Evolutionary conservation across 2,113 vertebrate genomes (phyloP), one percentile per base, ranked within the genome.

Genomic region (Planiliza haematocheilus): DNA sequence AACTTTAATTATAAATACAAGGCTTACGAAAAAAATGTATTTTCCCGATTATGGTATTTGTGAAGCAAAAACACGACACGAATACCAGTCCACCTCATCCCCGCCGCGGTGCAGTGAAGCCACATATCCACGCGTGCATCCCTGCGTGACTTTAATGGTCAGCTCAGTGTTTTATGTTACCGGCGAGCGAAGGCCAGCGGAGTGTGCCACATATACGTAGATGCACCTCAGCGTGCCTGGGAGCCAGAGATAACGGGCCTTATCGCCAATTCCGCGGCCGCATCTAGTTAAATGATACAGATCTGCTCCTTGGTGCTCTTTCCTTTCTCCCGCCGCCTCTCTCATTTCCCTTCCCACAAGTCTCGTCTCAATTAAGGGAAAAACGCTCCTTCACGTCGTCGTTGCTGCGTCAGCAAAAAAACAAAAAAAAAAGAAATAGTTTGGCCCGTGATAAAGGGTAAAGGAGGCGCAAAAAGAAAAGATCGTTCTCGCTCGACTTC

Each of bases 221-320:
- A 70, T 70, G 64, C 75, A 76, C 10, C 17, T 53, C 8, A 49
- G 69, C 62, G 81, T 41, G 79, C 79, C 89, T 92, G 86, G 39
- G 52, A 81, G 70, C 17, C 12, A 10, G 50, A 67, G 91, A 91
- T 90, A 92, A 81, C 86, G 46, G 83, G 51, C 3, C 85, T 87
- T 82, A 87, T 89, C 84, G 80, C 58, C 83, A 37, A 62, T 84
- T 85, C 77, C 60, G 78, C 83, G 80, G 42, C 59, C 46, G 66
- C 51, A 77, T 86, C 71, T 83, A 79, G 84, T 90, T 88, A 88
- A 87, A 89, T 85, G 88, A 89, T 88, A 85, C 55, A 46, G 48
- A 89, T 90, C 88, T 77, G 76, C 63, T 67, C 64, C 56, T 49
- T 14, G 18, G 51, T 64, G 50, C 58, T 61, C 69, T 65, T 24